These are phyloP conservation scores for Pelobates fuscus DNA, from an alignment of 2,113 vertebrate species.

Conservation along the genomic window DNA sequence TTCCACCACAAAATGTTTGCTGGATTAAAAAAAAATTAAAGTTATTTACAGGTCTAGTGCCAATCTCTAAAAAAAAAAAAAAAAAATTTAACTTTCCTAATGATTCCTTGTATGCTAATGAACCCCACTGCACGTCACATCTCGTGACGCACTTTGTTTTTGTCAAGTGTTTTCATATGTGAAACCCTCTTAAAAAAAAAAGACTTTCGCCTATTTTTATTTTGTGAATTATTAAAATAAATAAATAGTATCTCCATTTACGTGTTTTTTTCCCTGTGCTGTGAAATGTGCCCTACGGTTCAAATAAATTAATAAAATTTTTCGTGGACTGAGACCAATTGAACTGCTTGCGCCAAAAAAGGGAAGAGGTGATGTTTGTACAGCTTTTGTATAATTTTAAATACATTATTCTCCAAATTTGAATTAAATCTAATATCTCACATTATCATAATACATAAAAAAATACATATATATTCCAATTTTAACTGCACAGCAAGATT, in stretches of 20 bases:
- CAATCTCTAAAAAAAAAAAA: no score
- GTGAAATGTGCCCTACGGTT: neutral
- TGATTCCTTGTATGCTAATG: neutral
- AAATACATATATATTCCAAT: no score
- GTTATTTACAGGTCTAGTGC: no score
- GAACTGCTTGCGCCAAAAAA: neutral
- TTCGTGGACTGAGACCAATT: neutral
- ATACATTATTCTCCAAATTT: no score
- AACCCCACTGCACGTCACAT: neutral
- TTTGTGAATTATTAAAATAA: neutral
- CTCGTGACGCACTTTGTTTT: neutral
- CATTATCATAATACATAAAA: no score
- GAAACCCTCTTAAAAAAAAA: neutral
- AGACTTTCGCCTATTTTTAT: neutral
- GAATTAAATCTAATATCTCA: no score
- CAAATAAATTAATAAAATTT: neutral
- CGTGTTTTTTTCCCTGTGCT: no score
- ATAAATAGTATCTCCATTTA: no score
- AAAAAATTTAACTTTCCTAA: neutral
- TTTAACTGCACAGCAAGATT: no score
- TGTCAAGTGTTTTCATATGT: neutral
- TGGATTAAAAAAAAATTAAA: no score
- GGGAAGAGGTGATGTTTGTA: neutral
- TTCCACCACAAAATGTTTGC: no score
- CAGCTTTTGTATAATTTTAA: neutral